Base-by-base conservation (phyloP, 2,113 vertebrate species). In the Siniperca chuatsi region DNA sequence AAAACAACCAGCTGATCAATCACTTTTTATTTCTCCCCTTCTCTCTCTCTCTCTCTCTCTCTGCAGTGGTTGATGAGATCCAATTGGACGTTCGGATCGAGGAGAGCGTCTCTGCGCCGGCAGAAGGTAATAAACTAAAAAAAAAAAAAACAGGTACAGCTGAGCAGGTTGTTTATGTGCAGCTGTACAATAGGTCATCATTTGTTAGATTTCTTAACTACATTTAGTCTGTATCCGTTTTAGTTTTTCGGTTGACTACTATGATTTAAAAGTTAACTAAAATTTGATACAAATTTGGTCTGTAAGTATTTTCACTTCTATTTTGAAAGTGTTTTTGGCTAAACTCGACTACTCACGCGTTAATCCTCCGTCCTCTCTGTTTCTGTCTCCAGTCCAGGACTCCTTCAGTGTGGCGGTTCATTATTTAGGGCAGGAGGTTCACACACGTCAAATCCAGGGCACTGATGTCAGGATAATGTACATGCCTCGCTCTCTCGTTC, bases 321-420 rank as follows among this genome's bases (percentile, higher is more conserved):
- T 72, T 60, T 44, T 79, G 54, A 79, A 52, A 25, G n/a, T 11
- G 40, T 8, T 13, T 61, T 46, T 42, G 40, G 8, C 40, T 42
- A 8, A 7, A 42, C 7, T 46, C 12, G 44, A 9, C 42, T 40
- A 8, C 6, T 40, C 40, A 29, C 29, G 40, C 9, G 42, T 46
- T 33, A 55, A 50, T n/a, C 55, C 42, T 10, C 9, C n/a, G 20
- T 5, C 8, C 15, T 52, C 35, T 2, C 9, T 72, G 54, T 78
- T 8, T 25, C 46, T 9, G 50, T 35, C 11, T 48, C 23, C 90
- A 95, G 90, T 20, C 29, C 92, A 95, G 67, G 95, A 94, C 86
- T 96, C 95, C 0, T 95, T 97, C 89, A 50, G 48, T 1, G 86
- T 98, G 55, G 91, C 82, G 5, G 90, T 98, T 82, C 87, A 93